Base-by-base conservation (phyloP, 2,888 invertebrate species). In the Frankliniella intonsa region DNA sequence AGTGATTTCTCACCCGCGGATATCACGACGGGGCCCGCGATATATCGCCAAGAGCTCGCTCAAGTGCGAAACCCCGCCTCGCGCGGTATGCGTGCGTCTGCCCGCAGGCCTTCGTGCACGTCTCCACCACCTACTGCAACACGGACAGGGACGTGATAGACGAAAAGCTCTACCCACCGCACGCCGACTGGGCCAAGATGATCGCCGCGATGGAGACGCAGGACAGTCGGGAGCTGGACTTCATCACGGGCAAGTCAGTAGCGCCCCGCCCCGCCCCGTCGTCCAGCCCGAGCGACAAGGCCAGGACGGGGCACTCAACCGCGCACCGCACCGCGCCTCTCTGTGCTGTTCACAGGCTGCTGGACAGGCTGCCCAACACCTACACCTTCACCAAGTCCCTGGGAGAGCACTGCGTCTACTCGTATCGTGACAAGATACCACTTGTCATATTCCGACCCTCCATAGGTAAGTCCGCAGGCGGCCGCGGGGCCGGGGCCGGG, bases 321-420 rank as follows among this genome's bases (percentile, higher is more conserved):
- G 19, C 62, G n/a, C n/a, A n/a, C n/a, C 51, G 14, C 55, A 55
- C 55, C 19, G 19, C 62, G n/a, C 62, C n/a, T 62, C n/a, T 62
- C 55, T 55, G 55, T n/a, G n/a, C n/a, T 9, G 22, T 22, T 76
- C 25, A 9, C 69, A 76, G 69, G 25, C 22, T 76, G 69, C 87
- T 93, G 10, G 91, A 90, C 14, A 89, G 89, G n/a, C 91, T 94
- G 69, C 97, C 97, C 0, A 98, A 98, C 86, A 97, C 97, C 0
- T 98, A 98, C 86, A 95, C 95, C 0, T 96, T 95, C 87, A 94
- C 96, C 0, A 98, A 98, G 87, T 93, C 94, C 83, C 86, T 98
- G 84, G 95, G 95, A 0, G 98, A 98, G 85, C 92, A 94, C 83
- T 90, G 95, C 12, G 90, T 95, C 0, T 89, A 91, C 27, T 94